Evolutionary conservation across 2,888 invertebrate species (phyloP).

Genomic region (Hymenopus coronatus): DNA sequence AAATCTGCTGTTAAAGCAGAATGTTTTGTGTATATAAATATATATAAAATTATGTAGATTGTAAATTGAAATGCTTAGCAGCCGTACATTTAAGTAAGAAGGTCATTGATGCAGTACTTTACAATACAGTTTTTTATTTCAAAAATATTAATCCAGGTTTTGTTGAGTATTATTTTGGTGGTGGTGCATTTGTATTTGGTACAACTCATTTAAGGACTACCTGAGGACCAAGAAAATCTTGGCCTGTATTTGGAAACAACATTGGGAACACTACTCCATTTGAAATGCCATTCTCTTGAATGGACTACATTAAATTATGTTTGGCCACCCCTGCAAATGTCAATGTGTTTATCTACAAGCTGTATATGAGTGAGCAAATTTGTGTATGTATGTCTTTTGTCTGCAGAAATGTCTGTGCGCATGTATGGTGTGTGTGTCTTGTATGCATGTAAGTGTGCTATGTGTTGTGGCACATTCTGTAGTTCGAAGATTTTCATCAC

Average conservation of each 20-base stretch:
- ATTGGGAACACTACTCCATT: background rate
- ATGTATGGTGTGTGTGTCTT: background rate
- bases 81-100: background rate
- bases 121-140: background rate
- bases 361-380: background rate
- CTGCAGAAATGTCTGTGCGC: background rate
- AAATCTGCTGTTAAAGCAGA: background rate
- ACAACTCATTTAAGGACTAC: background rate
- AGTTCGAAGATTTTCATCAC: background rate
- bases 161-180: background rate
- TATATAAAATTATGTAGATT: background rate
- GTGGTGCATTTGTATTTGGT: background rate
- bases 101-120: background rate
- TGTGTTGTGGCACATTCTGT: conserved; percentile 2
- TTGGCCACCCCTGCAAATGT: background rate
- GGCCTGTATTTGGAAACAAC: background rate
- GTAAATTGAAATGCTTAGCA: background rate
- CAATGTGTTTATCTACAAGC: background rate
- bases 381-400: background rate
- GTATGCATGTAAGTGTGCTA: background rate
- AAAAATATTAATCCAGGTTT: background rate
- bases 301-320: background rate
- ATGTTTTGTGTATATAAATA: background rate
- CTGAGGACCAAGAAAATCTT: background rate
- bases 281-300: background rate